phyloP scores from a whole-genome alignment of 1,140 invertebrate genomes.

The Diorhabda elongata region DNA sequence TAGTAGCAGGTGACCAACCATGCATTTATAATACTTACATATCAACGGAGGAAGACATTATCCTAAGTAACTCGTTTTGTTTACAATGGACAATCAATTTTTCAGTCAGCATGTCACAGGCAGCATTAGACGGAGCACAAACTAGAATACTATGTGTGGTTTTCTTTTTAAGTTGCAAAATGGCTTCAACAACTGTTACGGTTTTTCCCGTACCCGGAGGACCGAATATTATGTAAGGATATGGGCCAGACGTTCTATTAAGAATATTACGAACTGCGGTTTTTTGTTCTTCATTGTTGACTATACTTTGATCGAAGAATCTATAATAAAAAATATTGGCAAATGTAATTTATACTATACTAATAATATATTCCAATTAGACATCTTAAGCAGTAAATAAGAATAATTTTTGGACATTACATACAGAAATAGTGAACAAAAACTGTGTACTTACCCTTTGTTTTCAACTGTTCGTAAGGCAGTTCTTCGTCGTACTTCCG shows the following conservation, averaged over 20 bases:
- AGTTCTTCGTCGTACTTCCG: slow-evolving; percentile 3
- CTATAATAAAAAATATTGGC: slow-evolving; percentile 15
- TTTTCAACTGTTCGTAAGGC: neutral
- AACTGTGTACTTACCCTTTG: slow-evolving; percentile 22
- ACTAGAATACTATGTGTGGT: slow-evolving; percentile 54
- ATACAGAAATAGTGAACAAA: no score
- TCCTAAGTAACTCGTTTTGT: slow-evolving; percentile 29
- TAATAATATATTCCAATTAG: no score
- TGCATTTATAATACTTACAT: slow-evolving; percentile 22
- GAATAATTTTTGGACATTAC: no score
- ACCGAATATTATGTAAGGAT: slow-evolving; percentile 89
- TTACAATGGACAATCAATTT: slow-evolving; percentile 44
- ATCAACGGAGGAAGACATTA: slow-evolving; percentile 34
- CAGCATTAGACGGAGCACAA: slow-evolving; percentile 70
- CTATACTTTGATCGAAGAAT: slow-evolving; percentile 67
- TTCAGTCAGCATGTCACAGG: slow-evolving; percentile 65
- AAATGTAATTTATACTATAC: no score
- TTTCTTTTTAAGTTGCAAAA: slow-evolving; percentile 60
- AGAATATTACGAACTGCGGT: slow-evolving; percentile 75
- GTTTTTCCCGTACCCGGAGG: slow-evolving; percentile 98
- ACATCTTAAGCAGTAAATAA: no score
- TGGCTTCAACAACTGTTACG: slow-evolving; percentile 80
- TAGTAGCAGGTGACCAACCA: no score
- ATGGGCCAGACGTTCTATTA: slow-evolving; percentile 61
- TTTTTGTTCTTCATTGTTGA: slow-evolving; percentile 69